phyloP scores from a whole-genome alignment of 2,888 invertebrate genomes.

The Epirrhoe alternata region DNA sequence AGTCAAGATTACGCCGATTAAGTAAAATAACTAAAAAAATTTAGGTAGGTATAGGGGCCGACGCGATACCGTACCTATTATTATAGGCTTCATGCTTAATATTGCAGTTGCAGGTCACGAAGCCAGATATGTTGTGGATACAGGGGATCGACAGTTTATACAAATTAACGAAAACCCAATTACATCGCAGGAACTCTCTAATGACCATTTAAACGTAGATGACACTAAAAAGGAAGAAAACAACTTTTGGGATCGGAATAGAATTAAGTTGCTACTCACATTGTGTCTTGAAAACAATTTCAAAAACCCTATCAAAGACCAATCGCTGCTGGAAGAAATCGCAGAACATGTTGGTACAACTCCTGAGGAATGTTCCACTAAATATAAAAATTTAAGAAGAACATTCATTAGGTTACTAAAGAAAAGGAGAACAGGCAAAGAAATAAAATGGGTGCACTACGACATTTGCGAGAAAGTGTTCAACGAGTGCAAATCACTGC shows the following conservation, averaged over 20 bases:
- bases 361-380: constrained; percentile 70
- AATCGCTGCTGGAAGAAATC: constrained; percentile 65
- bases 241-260: constrained; percentile 72
- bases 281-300: constrained; percentile 66
- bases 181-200: constrained; percentile 46
- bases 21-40: no score
- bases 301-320: constrained; percentile 59
- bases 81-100: no score
- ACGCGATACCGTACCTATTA: no score
- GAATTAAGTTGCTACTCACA: constrained; percentile 68
- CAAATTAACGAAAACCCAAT: constrained; percentile 60
- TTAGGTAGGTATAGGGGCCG: no score
- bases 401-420: constrained; percentile 75
- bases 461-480: constrained; percentile 74
- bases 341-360: constrained; percentile 62
- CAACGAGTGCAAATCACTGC: constrained; percentile 68
- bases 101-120: constrained; percentile 65
- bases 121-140: constrained; percentile 65
- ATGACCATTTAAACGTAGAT: constrained; percentile 35
- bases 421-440: constrained; percentile 71
- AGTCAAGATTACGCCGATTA: no score
- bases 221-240: constrained; percentile 57
- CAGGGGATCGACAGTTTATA: constrained; percentile 66
- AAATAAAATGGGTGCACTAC: constrained; percentile 77
- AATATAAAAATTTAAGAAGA: constrained; percentile 70